A percentile compares a stretch with the other conserved stretches of the same genome.
Conservation (phyloP, 2,797 vertebrate genomes). For the Vipera ursinii region DNA sequence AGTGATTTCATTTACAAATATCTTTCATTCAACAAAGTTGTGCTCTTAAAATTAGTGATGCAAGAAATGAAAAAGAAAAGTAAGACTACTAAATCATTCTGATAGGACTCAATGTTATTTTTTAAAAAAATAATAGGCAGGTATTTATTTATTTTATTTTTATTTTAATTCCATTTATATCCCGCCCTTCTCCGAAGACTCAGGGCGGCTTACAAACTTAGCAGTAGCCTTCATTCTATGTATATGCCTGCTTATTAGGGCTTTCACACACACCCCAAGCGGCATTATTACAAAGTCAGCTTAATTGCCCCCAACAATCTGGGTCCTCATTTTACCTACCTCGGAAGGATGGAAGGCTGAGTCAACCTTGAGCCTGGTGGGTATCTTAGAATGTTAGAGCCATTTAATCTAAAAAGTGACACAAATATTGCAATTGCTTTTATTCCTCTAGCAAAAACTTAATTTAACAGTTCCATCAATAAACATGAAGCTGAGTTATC, state of each 20-base stretch:
- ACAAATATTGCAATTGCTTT: background rate
- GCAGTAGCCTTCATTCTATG: too few species aligned
- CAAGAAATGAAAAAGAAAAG: slow-evolving; percentile 16
- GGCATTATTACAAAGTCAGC: too few species aligned
- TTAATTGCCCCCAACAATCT: too few species aligned
- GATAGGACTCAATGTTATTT: slow-evolving; percentile 12
- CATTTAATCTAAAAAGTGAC: slow-evolving; percentile 18
- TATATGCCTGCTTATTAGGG: too few species aligned
- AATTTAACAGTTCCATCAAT: slow-evolving; percentile 20
- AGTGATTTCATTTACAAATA: slow-evolving; percentile 14
- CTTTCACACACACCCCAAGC: too few species aligned
- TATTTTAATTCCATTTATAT: too few species aligned
- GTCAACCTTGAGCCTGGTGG: too few species aligned
- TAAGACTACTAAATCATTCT: background rate
- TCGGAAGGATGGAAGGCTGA: too few species aligned
- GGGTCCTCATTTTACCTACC: too few species aligned
- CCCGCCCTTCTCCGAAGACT: too few species aligned
- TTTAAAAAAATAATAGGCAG: background rate
- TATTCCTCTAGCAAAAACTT: background rate
- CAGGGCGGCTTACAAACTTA: too few species aligned
- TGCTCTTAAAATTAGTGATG: background rate
- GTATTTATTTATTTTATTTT: too few species aligned
- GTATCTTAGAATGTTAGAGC: background rate
- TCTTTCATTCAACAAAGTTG: background rate
- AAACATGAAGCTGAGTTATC: slow-evolving; percentile 7